Percentiles rank a stretch among this genome's conserved stretches.
phyloP scores from a whole-genome alignment of 1,140 invertebrate species.

The Bemisia tabaci region DNA sequence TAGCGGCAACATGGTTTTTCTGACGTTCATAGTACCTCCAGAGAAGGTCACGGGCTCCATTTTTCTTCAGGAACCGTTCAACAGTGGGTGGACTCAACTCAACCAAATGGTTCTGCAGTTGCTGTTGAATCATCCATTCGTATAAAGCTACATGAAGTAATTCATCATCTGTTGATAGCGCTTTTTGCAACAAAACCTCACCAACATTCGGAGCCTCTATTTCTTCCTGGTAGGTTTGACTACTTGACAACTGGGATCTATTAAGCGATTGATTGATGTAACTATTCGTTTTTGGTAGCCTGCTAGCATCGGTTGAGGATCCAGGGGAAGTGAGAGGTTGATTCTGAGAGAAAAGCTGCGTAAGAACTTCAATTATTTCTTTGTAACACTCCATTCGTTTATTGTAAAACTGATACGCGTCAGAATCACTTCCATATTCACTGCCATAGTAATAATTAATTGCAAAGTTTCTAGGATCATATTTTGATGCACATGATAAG shows the following conservation, averaged over 20 bases:
- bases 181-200: not conserved
- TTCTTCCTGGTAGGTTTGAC: not conserved
- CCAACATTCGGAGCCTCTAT: not conserved
- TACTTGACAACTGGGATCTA: not conserved
- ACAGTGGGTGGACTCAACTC: slow-evolving; percentile 63
- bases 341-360: slow-evolving; percentile 44
- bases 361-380: slow-evolving; percentile 64
- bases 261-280: not conserved
- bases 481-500: slow-evolving; percentile 62
- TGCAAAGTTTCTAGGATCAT: slow-evolving; percentile 78
- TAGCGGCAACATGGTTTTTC: slow-evolving; percentile 83
- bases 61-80: slow-evolving; percentile 20
- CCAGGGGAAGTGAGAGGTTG: slow-evolving; percentile 34
- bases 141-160: slow-evolving; percentile 81
- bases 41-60: slow-evolving; percentile 63
- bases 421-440: slow-evolving; percentile 62
- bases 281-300: not conserved
- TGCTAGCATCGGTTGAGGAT: slow-evolving; percentile 22
- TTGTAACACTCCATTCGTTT: slow-evolving; percentile 75
- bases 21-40: slow-evolving; percentile 94
- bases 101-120: slow-evolving; percentile 60
- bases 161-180: slow-evolving; percentile 46
- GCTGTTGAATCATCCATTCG: slow-evolving; percentile 79
- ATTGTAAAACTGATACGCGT: slow-evolving; percentile 53
- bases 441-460: slow-evolving; percentile 77